These are phyloP conservation scores for Brachymystax lenok DNA, from an alignment of 2,797 vertebrate species.

Conservation along the genomic window DNA sequence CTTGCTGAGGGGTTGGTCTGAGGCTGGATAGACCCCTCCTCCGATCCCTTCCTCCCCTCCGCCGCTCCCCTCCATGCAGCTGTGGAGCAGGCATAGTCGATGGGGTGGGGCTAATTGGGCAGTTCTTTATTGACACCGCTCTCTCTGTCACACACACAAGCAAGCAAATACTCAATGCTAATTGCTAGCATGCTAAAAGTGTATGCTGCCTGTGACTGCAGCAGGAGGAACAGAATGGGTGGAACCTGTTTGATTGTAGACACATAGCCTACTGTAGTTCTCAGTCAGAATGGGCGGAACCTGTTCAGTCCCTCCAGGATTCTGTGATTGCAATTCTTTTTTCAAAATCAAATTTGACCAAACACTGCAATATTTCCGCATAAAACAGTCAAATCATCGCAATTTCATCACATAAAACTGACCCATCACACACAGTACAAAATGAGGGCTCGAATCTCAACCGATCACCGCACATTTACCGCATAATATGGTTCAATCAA, in stretches of 20 bases:
- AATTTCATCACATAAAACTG: no score
- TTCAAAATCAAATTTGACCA: no score
- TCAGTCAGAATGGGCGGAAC: not conserved
- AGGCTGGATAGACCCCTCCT: constrained; percentile 42
- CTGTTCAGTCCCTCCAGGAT: no score
- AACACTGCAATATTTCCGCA: no score
- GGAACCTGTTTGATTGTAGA: not conserved
- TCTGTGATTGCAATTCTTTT: no score
- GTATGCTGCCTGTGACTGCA: not conserved
- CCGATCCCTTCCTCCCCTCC: constrained; percentile 27
- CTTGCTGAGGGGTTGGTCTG: constrained; percentile 27
- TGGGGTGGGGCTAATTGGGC: constrained; percentile 44
- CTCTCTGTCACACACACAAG: constrained; percentile 5
- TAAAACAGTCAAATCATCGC: no score
- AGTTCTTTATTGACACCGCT: constrained; percentile 40
- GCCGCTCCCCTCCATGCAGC: constrained; percentile 9
- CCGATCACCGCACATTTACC: no score
- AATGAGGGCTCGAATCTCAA: no score
- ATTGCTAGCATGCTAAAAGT: constrained; percentile 4
- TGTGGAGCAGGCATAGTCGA: constrained; percentile 28
- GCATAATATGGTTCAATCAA: no score
- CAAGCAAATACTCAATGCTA: not conserved
- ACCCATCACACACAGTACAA: no score
- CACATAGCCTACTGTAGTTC: not conserved
- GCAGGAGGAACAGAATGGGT: not conserved